Conservation (phyloP, 2,797 vertebrate species). For the Phalanger gymnotis region DNA sequence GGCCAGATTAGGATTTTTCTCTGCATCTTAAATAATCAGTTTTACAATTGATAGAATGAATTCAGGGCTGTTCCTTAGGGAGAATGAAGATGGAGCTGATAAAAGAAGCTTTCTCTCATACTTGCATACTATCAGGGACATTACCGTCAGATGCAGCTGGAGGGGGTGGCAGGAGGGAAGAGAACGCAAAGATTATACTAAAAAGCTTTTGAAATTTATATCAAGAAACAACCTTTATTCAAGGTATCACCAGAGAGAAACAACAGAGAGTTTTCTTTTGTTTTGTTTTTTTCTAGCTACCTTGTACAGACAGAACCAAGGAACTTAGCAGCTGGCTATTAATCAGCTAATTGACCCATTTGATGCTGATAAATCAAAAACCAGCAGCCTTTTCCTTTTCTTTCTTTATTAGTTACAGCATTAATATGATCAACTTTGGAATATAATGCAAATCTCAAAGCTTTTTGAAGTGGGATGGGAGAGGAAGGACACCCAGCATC, state of each 20-base stretch:
- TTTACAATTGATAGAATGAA: background rate
- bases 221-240: background rate
- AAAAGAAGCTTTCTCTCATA: background rate
- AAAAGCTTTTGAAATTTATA: background rate
- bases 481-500: background rate
- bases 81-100: background rate
- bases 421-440: background rate
- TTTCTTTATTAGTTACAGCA: background rate
- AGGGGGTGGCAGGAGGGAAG: background rate
- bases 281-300: background rate
- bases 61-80: background rate
- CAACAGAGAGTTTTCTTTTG: background rate
- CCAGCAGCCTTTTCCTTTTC: background rate
- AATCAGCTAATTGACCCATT: conserved; percentile 15
- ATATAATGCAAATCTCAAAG: background rate
- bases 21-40: background rate
- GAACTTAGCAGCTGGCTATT: background rate
- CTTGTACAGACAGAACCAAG: background rate
- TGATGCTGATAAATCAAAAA: background rate
- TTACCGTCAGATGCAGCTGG: background rate
- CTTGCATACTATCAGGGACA: background rate
- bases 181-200: background rate
- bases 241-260: background rate
- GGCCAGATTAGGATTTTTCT: background rate
- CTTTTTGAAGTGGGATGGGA: background rate